Base-by-base conservation (phyloP, 2,888 invertebrate species). In the Dorcus hopei region DNA sequence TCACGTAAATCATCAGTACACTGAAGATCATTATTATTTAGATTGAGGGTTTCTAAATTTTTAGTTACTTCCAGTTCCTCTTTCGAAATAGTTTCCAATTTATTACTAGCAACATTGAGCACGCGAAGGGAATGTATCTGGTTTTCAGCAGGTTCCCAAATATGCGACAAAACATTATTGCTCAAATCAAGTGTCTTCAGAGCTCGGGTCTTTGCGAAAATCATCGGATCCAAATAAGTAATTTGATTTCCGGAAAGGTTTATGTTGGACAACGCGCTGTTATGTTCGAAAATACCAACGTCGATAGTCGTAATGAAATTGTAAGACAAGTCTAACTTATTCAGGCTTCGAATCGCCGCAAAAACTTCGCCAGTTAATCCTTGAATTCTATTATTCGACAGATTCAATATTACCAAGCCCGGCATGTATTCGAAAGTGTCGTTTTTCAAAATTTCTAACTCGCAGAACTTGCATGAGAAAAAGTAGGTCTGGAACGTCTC, bases 401-500 rank as follows among this genome's bases (percentile, higher is more conserved):
- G 79, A 71, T 87, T 85, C 49, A 91, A 78, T 2, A 83, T 84
- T 2, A 85, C 82, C 65, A 92, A 74, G 40, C 86, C 86, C 1
- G 88, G 86, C 85, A 92, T 89, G 2, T 87, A 84, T 64, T 84
- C 83, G 71, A 92, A 86, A 0, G 87, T 86, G 63, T 84, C 83
- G 63, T 84, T 83, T 47, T 82, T 82, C 54, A 88, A 79, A 59
- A 81, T 81, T 50, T 83, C 82, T 16, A 92, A 81, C 8, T 87
- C 87, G 72, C 91, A 92, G 72, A 87, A 85, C 3, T 88, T 86
- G 16, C 90, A 86, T 65, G 91, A 91, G 69, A 92, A 85, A 45
- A 83, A 81, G 72, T 87, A 87, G 59, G 88, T 83, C 63, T 85
- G 85, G 70, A 84, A 86, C 54, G 83, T 83, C 40, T 82, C 83